These are phyloP conservation scores for Cylloceria caligata DNA, from an alignment of 2,888 invertebrate genomes.

Conservation along the genomic window DNA sequence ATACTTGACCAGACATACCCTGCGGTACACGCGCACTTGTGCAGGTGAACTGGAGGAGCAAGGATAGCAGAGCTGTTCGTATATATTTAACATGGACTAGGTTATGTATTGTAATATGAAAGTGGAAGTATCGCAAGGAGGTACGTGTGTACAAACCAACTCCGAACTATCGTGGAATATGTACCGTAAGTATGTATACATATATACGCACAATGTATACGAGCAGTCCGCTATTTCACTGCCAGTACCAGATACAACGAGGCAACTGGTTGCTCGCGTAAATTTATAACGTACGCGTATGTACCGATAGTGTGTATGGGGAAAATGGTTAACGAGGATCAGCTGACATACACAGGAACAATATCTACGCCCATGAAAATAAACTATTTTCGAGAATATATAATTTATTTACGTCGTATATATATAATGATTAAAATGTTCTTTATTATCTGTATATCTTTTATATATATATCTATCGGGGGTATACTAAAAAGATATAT, in stretches of 20 bases:
- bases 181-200: no score
- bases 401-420: no score
- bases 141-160: conserved; percentile 19
- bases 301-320: neutral
- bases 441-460: no score
- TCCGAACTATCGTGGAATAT: conserved; percentile 48
- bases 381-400: no score
- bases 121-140: conserved; percentile 36
- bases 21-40: neutral
- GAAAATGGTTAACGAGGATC: neutral
- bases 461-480: no score
- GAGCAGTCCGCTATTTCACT: conserved; percentile 48
- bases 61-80: neutral
- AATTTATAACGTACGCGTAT: conserved; percentile 55
- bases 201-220: conserved; percentile 61
- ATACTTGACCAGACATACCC: neutral
- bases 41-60: neutral
- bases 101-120: conserved; percentile 44
- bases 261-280: conserved; percentile 33
- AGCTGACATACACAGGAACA: no score
- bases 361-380: no score
- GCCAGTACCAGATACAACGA: conserved; percentile 41
- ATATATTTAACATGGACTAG: neutral
- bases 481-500: no score
- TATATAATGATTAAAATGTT: no score